Conservation (phyloP, 2,113 vertebrate species). For the Rhynchomys soricoides region DNA sequence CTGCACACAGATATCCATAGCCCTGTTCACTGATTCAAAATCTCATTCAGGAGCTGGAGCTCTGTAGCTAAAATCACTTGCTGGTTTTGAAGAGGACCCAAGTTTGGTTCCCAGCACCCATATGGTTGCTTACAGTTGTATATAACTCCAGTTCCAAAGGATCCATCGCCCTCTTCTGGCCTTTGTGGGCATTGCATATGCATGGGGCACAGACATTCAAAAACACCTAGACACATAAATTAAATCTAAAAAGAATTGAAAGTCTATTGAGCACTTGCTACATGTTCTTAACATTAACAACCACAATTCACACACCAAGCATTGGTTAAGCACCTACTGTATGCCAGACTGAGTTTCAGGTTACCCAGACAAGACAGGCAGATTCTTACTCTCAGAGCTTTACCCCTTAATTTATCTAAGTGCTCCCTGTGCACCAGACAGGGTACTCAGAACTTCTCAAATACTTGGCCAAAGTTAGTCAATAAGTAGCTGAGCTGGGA, state of each 20-base stretch:
- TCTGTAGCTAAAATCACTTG: neutral
- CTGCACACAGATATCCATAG: neutral
- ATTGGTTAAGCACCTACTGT: neutral
- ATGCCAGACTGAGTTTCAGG: neutral
- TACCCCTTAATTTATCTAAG: too few species aligned
- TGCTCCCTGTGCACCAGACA: neutral
- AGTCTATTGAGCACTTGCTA: neutral
- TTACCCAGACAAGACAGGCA: neutral
- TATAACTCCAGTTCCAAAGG: neutral
- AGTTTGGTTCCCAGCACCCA: neutral
- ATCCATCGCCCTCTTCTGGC: neutral
- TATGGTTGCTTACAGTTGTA: neutral
- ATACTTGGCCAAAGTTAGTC: neutral
- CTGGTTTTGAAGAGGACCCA: neutral
- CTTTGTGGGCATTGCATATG: neutral
- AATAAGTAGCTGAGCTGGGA: neutral
- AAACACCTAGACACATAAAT: neutral
- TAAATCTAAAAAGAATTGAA: neutral
- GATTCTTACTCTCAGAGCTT: neutral
- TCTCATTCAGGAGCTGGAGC: neutral
- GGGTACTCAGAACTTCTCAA: neutral
- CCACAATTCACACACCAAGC: neutral
- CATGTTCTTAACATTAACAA: neutral
- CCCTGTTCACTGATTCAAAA: neutral
- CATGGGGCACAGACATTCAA: neutral